Conservation (phyloP, 2,113 vertebrate genomes). For the Shinisaurus crocodilurus region DNA sequence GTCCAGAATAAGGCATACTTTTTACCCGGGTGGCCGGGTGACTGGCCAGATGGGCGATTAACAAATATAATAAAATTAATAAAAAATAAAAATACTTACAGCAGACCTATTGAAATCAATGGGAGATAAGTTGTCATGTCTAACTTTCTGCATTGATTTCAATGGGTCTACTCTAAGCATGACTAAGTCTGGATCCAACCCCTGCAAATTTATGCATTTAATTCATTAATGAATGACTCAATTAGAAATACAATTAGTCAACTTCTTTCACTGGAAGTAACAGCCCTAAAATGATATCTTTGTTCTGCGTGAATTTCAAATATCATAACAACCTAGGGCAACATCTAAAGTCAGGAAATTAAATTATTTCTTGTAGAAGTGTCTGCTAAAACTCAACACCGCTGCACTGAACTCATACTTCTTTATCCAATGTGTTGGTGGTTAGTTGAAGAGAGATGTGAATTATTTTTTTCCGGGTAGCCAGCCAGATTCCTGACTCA, state of each 20-base stretch:
- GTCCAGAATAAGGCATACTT: too few relatives aligned
- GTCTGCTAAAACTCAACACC: constrained; percentile 40
- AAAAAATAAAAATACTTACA: too few relatives aligned
- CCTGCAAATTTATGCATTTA: neutral
- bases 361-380: constrained; percentile 32
- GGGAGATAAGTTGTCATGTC: too few relatives aligned
- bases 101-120: too few relatives aligned
- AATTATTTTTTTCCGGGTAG: constrained; percentile 67
- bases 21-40: too few relatives aligned
- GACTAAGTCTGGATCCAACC: too few relatives aligned
- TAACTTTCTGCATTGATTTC: too few relatives aligned
- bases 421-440: neutral
- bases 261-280: neutral
- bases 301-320: neutral
- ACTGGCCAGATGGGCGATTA: too few relatives aligned
- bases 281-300: neutral
- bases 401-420: constrained; percentile 38
- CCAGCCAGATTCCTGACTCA: constrained; percentile 73
- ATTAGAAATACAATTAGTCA: neutral
- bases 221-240: neutral
- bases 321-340: neutral
- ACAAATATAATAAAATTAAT: too few relatives aligned
- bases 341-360: neutral
- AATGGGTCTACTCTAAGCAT: too few relatives aligned
- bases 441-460: constrained; percentile 55